Conservation (phyloP, 2,888 invertebrate species). For the Caenorhabditis sp. region DNA sequence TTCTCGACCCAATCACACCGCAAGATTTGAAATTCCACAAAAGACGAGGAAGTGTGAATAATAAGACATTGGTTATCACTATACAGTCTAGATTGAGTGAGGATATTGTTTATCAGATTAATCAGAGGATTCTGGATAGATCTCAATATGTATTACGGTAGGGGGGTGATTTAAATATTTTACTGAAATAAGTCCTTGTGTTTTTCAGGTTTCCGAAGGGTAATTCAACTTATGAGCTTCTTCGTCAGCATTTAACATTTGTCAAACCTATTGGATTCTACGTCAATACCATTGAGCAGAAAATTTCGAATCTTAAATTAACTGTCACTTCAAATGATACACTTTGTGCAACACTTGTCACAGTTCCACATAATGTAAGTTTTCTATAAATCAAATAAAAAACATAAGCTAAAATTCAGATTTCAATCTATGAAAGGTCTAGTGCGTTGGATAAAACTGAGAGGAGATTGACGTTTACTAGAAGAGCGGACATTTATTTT, state of each 20-base stretch:
- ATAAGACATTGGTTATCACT: conserved; percentile 19
- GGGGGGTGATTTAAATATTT: conserved; percentile 7
- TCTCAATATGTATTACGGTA: conserved; percentile 8
- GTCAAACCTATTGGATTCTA: conserved; percentile 24
- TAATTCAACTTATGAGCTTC: neutral
- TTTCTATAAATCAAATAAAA: too few relatives aligned
- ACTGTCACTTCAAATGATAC: conserved; percentile 17
- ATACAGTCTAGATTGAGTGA: conserved; percentile 18
- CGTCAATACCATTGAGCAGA: conserved; percentile 9
- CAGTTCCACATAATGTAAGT: conserved; percentile 20
- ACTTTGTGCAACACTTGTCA: conserved; percentile 19
- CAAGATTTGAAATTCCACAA: conserved; percentile 18
- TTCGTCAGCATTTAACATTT: conserved; percentile 3
- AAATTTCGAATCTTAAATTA: conserved; percentile 5
- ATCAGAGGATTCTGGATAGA: conserved; percentile 7
- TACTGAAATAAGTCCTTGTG: neutral
- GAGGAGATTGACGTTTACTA: conserved; percentile 15
- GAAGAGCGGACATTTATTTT: conserved; percentile 26
- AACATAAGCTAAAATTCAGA: conserved; percentile 5
- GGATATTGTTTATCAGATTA: conserved; percentile 13
- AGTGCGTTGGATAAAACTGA: conserved; percentile 5
- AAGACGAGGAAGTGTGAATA: neutral
- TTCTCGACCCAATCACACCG: too few relatives aligned
- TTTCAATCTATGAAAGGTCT: conserved; percentile 17
- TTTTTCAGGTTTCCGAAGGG: too few relatives aligned